A percentile compares a stretch with the other conserved stretches of the same genome.
Evolutionary conservation across 2,888 invertebrate genomes (phyloP).

Genomic region (Crepidodera aurea): DNA sequence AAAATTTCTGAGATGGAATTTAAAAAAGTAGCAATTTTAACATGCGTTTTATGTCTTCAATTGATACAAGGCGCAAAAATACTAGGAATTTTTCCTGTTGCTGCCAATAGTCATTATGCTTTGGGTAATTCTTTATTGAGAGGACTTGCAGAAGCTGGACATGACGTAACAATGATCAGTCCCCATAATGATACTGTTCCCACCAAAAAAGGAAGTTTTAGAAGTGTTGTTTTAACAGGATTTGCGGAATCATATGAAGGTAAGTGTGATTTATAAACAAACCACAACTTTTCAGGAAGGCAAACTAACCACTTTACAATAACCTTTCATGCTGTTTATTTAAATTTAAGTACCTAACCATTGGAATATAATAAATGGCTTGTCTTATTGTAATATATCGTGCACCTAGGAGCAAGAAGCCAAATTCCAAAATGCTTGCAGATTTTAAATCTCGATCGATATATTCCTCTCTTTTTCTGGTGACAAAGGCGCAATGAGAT

Average conservation of each 20-base stretch:
- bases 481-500: too few species aligned
- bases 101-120: constrained; percentile 33
- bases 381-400: too few species aligned
- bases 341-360: too few species aligned
- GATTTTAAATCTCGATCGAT: too few species aligned
- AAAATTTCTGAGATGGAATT: background rate
- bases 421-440: too few species aligned
- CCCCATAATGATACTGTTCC: constrained; percentile 14
- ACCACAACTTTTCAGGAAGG: too few species aligned
- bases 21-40: background rate
- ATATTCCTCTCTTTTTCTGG: too few species aligned
- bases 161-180: constrained; percentile 31
- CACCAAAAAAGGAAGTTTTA: constrained; percentile 16
- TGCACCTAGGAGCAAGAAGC: too few species aligned
- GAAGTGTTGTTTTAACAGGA: constrained; percentile 10
- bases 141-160: constrained; percentile 35
- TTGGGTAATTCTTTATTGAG: constrained; percentile 30
- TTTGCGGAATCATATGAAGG: constrained; percentile 1
- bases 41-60: background rate
- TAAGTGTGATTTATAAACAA: too few species aligned
- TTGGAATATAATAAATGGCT: too few species aligned
- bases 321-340: too few species aligned
- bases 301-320: too few species aligned
- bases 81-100: constrained; percentile 33
- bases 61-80: constrained; percentile 19